Conservation (phyloP, 2,797 vertebrate species). For the Threskiornis aethiopicus region DNA sequence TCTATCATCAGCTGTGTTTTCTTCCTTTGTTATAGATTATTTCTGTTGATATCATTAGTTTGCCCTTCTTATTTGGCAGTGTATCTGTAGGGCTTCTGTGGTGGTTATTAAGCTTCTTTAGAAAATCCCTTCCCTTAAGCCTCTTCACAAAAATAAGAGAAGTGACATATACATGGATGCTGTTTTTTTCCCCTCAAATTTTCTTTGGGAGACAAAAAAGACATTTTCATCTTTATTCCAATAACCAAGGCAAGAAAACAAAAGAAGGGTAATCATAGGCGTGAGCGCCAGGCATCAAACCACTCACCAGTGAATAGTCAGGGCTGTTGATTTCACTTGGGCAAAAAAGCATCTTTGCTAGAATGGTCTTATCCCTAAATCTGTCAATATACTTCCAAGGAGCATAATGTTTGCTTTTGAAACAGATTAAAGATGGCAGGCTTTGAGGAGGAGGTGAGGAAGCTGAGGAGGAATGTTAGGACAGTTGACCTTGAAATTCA, state of each 20-base stretch:
- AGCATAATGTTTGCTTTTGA: neutral
- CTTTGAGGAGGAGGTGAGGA: neutral
- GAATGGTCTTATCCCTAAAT: neutral
- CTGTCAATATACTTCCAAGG: neutral
- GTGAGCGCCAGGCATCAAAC: neutral
- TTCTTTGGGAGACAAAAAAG: neutral
- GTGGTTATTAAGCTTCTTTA: neutral
- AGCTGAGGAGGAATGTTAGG: neutral
- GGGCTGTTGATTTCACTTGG: neutral
- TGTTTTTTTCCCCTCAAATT: neutral
- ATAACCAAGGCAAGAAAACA: neutral
- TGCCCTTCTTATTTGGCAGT: neutral
- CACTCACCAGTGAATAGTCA: neutral
- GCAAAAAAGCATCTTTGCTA: neutral
- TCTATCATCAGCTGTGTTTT: neutral
- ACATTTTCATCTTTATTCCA: neutral
- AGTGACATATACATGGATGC: neutral
- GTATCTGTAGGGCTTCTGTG: neutral
- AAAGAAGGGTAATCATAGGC: neutral
- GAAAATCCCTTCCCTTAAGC: slow-evolving; percentile 10
- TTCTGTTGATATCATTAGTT: neutral
- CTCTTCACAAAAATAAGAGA: neutral
- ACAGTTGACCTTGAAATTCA: neutral
- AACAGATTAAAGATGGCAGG: neutral
- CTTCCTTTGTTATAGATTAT: neutral